Conservation (phyloP, 1,140 invertebrate species). For the Limonius californicus region DNA sequence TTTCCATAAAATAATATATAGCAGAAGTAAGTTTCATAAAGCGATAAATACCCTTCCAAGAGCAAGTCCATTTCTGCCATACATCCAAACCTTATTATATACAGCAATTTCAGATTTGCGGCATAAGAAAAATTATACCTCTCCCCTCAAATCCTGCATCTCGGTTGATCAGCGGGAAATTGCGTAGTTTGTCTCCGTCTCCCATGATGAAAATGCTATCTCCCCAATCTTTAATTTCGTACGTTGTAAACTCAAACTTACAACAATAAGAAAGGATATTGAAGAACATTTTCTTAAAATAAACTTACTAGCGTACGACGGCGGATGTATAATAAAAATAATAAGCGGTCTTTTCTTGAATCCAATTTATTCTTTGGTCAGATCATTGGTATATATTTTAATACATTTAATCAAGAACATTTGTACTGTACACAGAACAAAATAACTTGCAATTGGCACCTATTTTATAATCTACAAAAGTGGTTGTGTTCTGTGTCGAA, state of each 20-base stretch:
- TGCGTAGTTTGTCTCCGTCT: constrained; percentile 14
- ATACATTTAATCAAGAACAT: constrained; percentile 10
- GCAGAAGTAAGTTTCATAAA: background rate
- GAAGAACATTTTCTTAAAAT: constrained; percentile 32
- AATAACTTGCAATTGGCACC: constrained; percentile 20
- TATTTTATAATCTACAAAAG: constrained; percentile 15
- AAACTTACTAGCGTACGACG: background rate
- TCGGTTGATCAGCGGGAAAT: background rate
- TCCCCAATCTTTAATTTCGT: constrained; percentile 39
- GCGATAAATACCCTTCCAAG: constrained; percentile 7
- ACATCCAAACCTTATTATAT: constrained; percentile 35
- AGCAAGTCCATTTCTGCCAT: constrained; percentile 10
- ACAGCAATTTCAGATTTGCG: constrained; percentile 40
- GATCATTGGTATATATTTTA: constrained; percentile 31
- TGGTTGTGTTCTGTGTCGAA: background rate
- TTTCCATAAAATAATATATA: background rate
- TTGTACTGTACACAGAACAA: constrained; percentile 13
- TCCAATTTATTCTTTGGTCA: constrained; percentile 36
- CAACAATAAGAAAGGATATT: constrained; percentile 37
- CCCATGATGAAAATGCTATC: constrained; percentile 32
- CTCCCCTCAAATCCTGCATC: constrained; percentile 24
- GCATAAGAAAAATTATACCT: constrained; percentile 39
- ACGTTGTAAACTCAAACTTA: constrained; percentile 40
- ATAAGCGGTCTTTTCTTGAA: background rate
- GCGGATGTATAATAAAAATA: constrained; percentile 2